These are phyloP conservation scores for Pedicia rivosa DNA, from an alignment of 2,888 invertebrate genomes.

Conservation along the genomic window DNA sequence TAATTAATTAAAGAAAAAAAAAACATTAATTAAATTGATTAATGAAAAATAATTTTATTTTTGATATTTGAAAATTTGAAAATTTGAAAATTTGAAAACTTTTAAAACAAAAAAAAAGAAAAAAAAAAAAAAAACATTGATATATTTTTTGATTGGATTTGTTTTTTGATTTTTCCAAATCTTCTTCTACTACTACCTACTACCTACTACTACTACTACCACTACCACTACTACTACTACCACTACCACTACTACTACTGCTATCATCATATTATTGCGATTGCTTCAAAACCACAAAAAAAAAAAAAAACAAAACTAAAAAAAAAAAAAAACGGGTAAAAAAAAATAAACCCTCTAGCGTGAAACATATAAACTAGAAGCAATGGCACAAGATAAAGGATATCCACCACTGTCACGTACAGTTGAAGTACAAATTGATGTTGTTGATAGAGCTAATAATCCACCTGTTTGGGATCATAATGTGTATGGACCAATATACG, in stretches of 20 bases:
- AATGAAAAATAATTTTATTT: neutral
- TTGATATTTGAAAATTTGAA: no score
- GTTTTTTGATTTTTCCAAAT: constrained; percentile 7
- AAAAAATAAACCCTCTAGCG: constrained; percentile 38
- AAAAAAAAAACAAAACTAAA: constrained; percentile 5
- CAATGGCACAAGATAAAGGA: constrained; percentile 97
- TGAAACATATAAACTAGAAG: constrained; percentile 96
- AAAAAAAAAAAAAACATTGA: neutral
- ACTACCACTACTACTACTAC: neutral
- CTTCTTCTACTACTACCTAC: neutral
- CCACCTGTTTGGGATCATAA: constrained; percentile 94
- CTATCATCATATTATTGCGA: neutral
- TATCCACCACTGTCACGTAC: constrained; percentile 87
- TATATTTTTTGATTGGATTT: constrained; percentile 2
- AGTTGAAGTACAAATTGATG: constrained; percentile 96
- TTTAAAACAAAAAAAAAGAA: neutral
- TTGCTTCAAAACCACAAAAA: constrained; percentile 2
- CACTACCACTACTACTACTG: constrained; percentile 10
- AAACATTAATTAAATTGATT: neutral
- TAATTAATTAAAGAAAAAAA: neutral
- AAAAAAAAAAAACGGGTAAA: constrained; percentile 4
- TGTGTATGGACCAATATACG: constrained; percentile 93
- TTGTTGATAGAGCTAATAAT: constrained; percentile 96
- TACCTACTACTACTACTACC: constrained; percentile 4
- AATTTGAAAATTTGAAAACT: neutral